Base-by-base conservation (phyloP, 23 tunicate species). In the Phallusia fumigata region DNA sequence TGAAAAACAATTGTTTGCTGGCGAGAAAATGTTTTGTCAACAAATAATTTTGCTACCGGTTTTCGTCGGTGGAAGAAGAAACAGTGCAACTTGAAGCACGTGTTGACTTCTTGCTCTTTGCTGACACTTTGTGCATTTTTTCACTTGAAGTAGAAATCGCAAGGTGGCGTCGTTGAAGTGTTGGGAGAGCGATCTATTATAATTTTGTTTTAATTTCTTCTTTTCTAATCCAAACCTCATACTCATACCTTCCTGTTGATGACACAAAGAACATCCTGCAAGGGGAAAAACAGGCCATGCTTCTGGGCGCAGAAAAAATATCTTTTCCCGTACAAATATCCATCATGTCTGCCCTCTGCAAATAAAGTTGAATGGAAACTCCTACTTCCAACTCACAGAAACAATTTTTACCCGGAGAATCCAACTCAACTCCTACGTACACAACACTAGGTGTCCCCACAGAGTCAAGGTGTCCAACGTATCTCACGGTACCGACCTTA, bases 401-500 rank as follows among this genome's bases (percentile, higher is more conserved):
- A 58, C 3, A 24, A 22, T 6, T 58, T 75, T 82, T 80, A 92
- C 97, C 91, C 32, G 83, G 76, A 10, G 74, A 32, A 12, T 89
- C 90, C 12, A 93, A 76, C 65, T 93, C 98, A 12, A 93, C 40
- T 28, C 98, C 98, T 16, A 87, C 87, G 82, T 93, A 93, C 22
- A 93, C 98, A 6, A 92, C 87, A 76, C 89, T 92, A 8, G 86
- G 86, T 30, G 86, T 65, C 6, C 97, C 92, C 3, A 90, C 87
- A 22, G 84, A 86, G 78, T 93, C 98, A 19, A 93, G 77, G 64
- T 93, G 98, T 12, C 98, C 98, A 16, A 93, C 79, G 81, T 93
- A 93, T 33, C 90, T 86, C 22, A 93, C 93, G 18, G 35, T 53
- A 51, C 98, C 98, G 10, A 79, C 65, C 35, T 79, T 72, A 36